Evolutionary conservation across 2,113 vertebrate species (phyloP), one percentile per base, ranked within the genome.

Genomic region (Stercorarius parasiticus): DNA sequence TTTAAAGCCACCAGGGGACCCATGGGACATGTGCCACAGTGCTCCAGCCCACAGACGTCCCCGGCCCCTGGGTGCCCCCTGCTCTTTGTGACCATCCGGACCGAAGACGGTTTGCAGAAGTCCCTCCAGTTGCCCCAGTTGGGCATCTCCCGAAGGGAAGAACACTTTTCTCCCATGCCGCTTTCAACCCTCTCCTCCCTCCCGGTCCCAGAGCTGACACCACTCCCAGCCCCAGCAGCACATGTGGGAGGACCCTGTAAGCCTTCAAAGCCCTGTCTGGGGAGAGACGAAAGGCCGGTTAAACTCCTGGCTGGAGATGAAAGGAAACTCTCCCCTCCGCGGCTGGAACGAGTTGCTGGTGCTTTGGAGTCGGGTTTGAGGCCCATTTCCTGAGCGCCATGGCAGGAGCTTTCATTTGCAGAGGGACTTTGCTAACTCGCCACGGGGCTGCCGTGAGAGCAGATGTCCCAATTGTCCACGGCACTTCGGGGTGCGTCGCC

Each of bases 221-320:
- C 14, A 4, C 38, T 72, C 53, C 69, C 92, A 81, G 64, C 90
- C 80, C 89, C 64, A 52, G 36, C 93, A 77, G 93, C 92, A 95
- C 76, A 94, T 96, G 64, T 94, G 95, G 87, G 92, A 95, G 92
- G 90, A 52, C 83, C 89, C 93, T 45, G 84, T 22, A 29, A 91
- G 90, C 86, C 87, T 97, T 96, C 96, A 97, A 95, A 96, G 95
- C 93, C 61, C 50, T 1, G 72, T n/a, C 64, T 83, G 95, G 40
- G 79, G 82, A 73, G 84, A 93, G 95, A 93, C 67, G 53, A 93
- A 88, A 93, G 93, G 92, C 42, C 49, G 76, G 80, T 90, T 94
- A 61, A 83, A 17, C 64, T 81, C 90, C 96, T 97, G 96, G 96
- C 96, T 23, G 55, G 21, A 91, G 96, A 96, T 96, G 92, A 97